These are phyloP conservation scores for Syrphus vitripennis DNA, from an alignment of 2,888 invertebrate species.

Conservation along the genomic window DNA sequence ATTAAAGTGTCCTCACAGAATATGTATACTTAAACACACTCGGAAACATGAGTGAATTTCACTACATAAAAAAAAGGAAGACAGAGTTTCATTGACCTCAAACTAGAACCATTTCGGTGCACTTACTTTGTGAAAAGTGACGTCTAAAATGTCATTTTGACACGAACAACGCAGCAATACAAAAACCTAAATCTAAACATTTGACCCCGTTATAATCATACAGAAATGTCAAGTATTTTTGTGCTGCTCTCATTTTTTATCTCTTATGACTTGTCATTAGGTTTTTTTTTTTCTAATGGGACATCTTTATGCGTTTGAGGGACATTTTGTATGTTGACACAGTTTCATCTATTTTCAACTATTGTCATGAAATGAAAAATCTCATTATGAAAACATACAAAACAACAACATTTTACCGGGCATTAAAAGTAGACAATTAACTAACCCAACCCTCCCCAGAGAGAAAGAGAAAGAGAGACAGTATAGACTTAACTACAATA, in stretches of 20 bases:
- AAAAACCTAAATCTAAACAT: constrained; percentile 15
- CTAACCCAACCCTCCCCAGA: constrained; percentile 11
- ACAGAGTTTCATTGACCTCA: constrained; percentile 16
- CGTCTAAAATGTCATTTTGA: neutral
- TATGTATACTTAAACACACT: constrained; percentile 1
- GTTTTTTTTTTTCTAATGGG: too few relatives aligned
- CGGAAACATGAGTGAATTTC: neutral
- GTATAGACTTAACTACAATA: neutral
- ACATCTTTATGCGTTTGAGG: constrained; percentile 37
- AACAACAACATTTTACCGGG: constrained; percentile 12
- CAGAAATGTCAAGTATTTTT: constrained; percentile 17
- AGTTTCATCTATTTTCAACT: constrained; percentile 5
- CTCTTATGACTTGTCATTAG: neutral
- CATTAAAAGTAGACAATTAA: constrained; percentile 22
- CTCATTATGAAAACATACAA: neutral
- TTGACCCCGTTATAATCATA: constrained; percentile 40
- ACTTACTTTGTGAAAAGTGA: neutral
- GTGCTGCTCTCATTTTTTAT: constrained; percentile 33
- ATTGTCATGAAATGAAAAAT: constrained; percentile 15
- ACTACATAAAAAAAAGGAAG: neutral
- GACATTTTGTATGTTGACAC: constrained; percentile 48
- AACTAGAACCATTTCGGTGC: neutral
- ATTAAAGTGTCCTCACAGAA: constrained; percentile 34
- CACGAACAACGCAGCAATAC: neutral
- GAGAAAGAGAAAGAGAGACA: constrained; percentile 19